A percentile compares a stretch with the other conserved stretches of the same genome.
These are phyloP conservation scores for Notiomystis cincta DNA, from an alignment of 2,113 vertebrate species.

Conservation along the genomic window DNA sequence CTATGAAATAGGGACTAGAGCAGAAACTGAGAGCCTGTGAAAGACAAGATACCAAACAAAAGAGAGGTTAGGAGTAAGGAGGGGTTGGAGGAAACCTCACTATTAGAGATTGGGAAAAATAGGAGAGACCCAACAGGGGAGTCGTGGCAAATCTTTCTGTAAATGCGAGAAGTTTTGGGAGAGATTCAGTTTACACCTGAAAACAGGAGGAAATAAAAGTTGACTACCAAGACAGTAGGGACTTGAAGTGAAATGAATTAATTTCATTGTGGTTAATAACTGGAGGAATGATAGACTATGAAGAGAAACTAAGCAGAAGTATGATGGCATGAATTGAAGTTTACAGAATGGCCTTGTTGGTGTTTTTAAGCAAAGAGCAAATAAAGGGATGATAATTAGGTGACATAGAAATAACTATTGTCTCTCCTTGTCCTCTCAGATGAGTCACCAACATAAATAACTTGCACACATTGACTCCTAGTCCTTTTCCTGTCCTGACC, in stretches of 20 bases:
- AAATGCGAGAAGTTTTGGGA: not conserved
- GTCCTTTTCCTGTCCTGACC: not conserved
- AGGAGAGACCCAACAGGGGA: not conserved
- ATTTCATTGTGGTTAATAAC: not conserved
- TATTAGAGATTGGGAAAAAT: not conserved
- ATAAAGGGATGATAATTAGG: not conserved
- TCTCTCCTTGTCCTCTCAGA: not conserved
- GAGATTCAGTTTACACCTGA: not conserved
- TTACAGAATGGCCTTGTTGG: not conserved
- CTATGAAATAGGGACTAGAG: not conserved
- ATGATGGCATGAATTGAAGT: not conserved
- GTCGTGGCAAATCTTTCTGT: not conserved
- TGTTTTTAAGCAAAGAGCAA: not conserved
- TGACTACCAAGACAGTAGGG: not conserved
- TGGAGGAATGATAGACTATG: not conserved
- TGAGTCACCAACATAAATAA: not conserved
- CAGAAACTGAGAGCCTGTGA: not conserved
- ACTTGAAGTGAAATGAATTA: not conserved
- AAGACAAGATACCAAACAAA: not conserved
- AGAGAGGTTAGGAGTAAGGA: not conserved
- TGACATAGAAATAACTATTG: not conserved
- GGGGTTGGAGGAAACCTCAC: not conserved
- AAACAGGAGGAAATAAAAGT: not conserved
- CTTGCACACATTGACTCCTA: not conserved
- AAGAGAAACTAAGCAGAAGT: not conserved